These are phyloP conservation scores for Vombatus ursinus DNA, from an alignment of 2,113 vertebrate genomes.

Conservation along the genomic window DNA sequence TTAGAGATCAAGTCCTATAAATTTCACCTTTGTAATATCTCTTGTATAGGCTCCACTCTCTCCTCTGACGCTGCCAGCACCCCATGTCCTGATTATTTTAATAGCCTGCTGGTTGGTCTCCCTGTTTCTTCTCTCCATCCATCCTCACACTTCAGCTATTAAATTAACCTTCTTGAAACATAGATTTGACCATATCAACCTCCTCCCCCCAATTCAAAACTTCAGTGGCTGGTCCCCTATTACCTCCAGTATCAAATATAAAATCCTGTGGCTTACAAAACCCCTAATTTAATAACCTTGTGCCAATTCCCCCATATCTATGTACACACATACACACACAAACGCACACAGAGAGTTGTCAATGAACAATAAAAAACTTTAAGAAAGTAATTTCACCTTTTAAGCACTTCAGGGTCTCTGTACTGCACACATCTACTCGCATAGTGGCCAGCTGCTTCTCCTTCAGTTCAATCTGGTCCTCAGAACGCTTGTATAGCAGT, in stretches of 20 bases:
- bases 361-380: neutral
- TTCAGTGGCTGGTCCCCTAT: neutral
- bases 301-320: neutral
- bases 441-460: conserved; percentile 96
- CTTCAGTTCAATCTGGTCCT: conserved; percentile 93
- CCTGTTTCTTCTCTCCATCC: neutral
- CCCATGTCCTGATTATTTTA: neutral
- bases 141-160: neutral
- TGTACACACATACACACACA: neutral
- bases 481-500: conserved; percentile 85
- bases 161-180: neutral
- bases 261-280: neutral
- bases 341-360: neutral
- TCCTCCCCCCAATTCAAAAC: neutral
- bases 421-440: conserved; percentile 95
- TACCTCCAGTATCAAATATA: neutral
- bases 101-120: neutral
- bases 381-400: conserved; percentile 87
- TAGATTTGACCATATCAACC: neutral
- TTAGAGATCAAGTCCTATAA: neutral
- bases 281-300: neutral
- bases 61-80: neutral
- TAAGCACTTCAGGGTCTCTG: conserved; percentile 95
- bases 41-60: neutral
- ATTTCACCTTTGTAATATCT: neutral